Evolutionary conservation across 1,140 invertebrate genomes (phyloP).

Genomic region (Neodiprion fabricii): DNA sequence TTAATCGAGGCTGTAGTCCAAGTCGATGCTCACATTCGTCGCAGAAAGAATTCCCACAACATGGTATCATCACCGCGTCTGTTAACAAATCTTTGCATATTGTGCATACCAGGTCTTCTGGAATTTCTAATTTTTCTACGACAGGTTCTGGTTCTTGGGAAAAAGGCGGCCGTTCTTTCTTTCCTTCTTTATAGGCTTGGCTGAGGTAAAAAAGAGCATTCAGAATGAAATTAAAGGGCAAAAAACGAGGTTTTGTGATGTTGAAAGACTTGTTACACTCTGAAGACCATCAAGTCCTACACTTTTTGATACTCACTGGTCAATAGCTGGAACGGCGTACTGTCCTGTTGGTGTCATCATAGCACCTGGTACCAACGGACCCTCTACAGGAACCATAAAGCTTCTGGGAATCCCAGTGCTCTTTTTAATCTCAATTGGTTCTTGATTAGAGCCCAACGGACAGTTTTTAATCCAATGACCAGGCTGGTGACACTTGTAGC

Average conservation of each 20-base stretch:
- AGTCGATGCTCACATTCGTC: slow-evolving; percentile 86
- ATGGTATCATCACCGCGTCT: slow-evolving; percentile 96
- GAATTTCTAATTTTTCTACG: slow-evolving; percentile 77
- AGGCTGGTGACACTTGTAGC: slow-evolving; percentile 89
- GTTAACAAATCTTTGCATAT: slow-evolving; percentile 93
- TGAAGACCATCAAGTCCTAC: slow-evolving; percentile 7
- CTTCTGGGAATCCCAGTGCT: slow-evolving; percentile 97
- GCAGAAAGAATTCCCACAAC: slow-evolving; percentile 97
- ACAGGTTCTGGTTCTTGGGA: slow-evolving; percentile 65
- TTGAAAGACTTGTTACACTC: slow-evolving; percentile 23
- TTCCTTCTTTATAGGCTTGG: slow-evolving; percentile 79
- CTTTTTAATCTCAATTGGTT: slow-evolving; percentile 83
- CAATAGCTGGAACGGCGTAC: slow-evolving; percentile 89
- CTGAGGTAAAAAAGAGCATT: slow-evolving; percentile 55
- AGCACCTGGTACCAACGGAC: slow-evolving; percentile 87
- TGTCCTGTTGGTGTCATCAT: slow-evolving; percentile 93
- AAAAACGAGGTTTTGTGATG: not conserved
- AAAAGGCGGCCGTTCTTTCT: slow-evolving; percentile 72
- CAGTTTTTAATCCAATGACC: slow-evolving; percentile 98
- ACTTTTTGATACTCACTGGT: slow-evolving; percentile 74
- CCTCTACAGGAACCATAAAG: slow-evolving; percentile 93
- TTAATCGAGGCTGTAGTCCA: not conserved
- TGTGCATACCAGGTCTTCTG: slow-evolving; percentile 88
- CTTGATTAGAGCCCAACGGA: slow-evolving; percentile 71
- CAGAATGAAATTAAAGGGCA: slow-evolving; percentile 18